Base-by-base conservation (phyloP, 2,113 vertebrate species). In the Mionectes macconnelli region DNA sequence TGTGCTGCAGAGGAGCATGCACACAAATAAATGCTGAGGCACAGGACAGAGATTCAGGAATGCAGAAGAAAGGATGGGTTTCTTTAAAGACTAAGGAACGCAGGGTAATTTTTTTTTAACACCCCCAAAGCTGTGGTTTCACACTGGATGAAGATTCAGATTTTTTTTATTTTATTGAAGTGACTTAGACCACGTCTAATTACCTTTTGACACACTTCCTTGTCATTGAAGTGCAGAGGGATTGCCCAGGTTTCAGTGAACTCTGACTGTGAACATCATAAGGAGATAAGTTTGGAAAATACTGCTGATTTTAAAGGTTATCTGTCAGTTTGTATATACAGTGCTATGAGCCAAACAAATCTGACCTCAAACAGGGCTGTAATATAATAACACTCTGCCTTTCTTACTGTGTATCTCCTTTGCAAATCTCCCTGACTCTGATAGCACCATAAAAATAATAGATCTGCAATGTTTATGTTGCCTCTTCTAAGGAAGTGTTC, bases 221-320 rank as follows among this genome's bases (percentile, higher is more conserved):
- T 87, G 88, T 69, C 73, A 64, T 78, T 90, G 75, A 86, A 25
- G 84, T 5, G 0, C 55, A 33, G 3, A 37, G 87, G 69, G 79
- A 89, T 95, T 94, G 92, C 84, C 76, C 55, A 64, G 49, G 31
- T 93, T 91, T 87, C 70, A 40, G 63, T 93, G 73, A 86, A 90
- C 39, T 90, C 84, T 86, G 67, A 33, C 64, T 90, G 62, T 67
- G 72, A 89, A 63, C 35, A 0, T 89, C 68, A 63, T 0, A 16
- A 63, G 52, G 78, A 94, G 87, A 76, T 83, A 90, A 60, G 83
- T 93, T 90, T 89, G 66, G 87, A 95, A 96, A 95, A 90, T 76
- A 80, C 64, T 93, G 83, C 89, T 94, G 90, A 80, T 92, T 96
- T 93, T 93, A 95, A 94, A 95, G 94, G 93, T 92, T 90, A 84